Conservation (phyloP, 2,888 invertebrate species). For the Acleris cristana region DNA sequence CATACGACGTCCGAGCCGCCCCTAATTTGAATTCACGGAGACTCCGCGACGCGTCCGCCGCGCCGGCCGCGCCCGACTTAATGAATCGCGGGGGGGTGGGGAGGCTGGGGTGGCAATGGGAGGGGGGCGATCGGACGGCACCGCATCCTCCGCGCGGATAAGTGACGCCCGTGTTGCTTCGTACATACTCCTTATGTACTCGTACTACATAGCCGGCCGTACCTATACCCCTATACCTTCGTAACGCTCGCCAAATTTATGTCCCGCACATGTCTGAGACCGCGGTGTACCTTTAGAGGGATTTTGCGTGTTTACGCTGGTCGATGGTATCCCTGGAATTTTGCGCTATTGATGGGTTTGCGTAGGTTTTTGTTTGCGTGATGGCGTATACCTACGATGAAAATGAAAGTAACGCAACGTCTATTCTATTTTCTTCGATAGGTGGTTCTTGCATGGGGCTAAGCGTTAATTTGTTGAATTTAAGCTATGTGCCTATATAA, state of each 20-base stretch:
- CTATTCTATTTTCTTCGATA: background rate
- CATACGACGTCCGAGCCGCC: conserved; percentile 80
- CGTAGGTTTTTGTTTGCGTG: conserved; percentile 35
- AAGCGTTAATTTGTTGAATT: too few species aligned
- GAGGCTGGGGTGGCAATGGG: conserved; percentile 56
- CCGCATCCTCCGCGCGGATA: conserved; percentile 84
- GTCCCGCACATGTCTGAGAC: conserved; percentile 84
- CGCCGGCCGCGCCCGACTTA: conserved; percentile 83
- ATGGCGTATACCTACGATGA: too few species aligned
- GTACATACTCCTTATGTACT: conserved; percentile 68
- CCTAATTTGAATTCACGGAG: conserved; percentile 84
- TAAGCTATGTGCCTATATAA: too few species aligned
- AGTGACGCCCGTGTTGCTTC: conserved; percentile 79
- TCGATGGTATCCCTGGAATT: conserved; percentile 78
- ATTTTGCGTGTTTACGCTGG: conserved; percentile 81
- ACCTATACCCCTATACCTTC: conserved; percentile 66
- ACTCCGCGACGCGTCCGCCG: conserved; percentile 83
- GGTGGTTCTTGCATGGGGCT: too few species aligned
- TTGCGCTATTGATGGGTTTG: conserved; percentile 74
- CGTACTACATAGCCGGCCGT: conserved; percentile 69
- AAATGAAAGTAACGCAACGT: background rate
- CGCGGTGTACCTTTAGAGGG: conserved; percentile 82
- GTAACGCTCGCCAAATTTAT: conserved; percentile 83
- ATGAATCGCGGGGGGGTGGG: conserved; percentile 77
- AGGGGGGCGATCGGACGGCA: conserved; percentile 77